These are phyloP conservation scores for Zaprionus nigranus DNA, from an alignment of 1,140 invertebrate species.

Conservation along the genomic window DNA sequence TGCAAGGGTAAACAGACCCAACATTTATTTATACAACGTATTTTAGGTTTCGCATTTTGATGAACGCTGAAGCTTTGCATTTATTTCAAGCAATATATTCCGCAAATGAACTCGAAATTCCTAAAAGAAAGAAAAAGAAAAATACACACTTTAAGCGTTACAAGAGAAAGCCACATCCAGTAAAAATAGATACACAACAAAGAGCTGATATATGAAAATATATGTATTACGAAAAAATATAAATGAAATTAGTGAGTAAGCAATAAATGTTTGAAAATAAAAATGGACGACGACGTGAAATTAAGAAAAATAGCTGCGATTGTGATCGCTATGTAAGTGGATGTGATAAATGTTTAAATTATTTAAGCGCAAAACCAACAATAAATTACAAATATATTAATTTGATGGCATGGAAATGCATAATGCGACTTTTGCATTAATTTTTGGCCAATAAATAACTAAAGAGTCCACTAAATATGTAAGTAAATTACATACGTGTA, in stretches of 20 bases:
- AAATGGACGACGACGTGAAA: conserved; percentile 23
- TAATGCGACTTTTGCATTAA: conserved; percentile 74
- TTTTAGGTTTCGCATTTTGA: conserved; percentile 36
- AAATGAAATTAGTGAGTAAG: conserved; percentile 41
- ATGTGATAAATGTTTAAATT: conserved; percentile 84
- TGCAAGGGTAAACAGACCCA: neutral
- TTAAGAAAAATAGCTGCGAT: conserved; percentile 63
- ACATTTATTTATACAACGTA: conserved; percentile 31
- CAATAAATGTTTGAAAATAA: conserved; percentile 31
- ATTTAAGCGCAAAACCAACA: conserved; percentile 78
- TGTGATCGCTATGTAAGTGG: conserved; percentile 82
- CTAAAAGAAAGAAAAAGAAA: conserved; percentile 49
- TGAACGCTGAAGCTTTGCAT: conserved; percentile 28
- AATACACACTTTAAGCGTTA: conserved; percentile 57
- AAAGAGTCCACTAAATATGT: conserved; percentile 71
- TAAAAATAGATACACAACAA: conserved; percentile 39
- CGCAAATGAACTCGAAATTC: conserved; percentile 78
- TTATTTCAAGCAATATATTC: conserved; percentile 57
- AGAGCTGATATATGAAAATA: conserved; percentile 13
- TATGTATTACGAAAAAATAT: conserved; percentile 55
- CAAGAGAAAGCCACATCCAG: conserved; percentile 34
- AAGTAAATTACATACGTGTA: conserved; percentile 53
- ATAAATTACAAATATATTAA: conserved; percentile 50
- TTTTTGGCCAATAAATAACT: conserved; percentile 59
- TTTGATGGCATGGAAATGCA: conserved; percentile 61